These are phyloP conservation scores for Augochlora pura DNA, from an alignment of 1,140 invertebrate genomes.

Conservation along the genomic window DNA sequence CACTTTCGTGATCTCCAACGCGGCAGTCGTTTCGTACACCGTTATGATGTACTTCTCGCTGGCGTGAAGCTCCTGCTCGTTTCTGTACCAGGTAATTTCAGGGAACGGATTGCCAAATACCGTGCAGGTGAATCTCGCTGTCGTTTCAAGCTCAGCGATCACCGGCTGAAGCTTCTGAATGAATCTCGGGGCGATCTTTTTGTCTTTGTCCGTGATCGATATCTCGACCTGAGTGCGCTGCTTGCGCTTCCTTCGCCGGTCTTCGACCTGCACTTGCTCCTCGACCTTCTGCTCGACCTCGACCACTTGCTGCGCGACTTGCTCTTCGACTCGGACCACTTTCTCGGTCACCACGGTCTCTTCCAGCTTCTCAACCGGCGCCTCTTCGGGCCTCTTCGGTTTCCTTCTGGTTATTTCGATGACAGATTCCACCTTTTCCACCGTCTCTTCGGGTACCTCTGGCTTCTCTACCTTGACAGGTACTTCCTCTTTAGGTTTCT, in stretches of 20 bases:
- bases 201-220: constrained; percentile 75
- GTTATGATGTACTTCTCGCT: constrained; percentile 84
- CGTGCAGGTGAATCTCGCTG: constrained; percentile 84
- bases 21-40: constrained; percentile 82
- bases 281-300: constrained; percentile 20
- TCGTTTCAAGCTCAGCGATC: constrained; percentile 83
- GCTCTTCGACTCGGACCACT: not conserved
- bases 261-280: constrained; percentile 40
- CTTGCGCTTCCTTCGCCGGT: constrained; percentile 62
- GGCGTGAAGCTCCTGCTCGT: constrained; percentile 84
- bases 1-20: constrained; percentile 84
- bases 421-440: constrained; percentile 67
- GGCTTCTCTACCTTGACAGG: constrained; percentile 5
- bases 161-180: constrained; percentile 86
- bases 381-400: constrained; percentile 72
- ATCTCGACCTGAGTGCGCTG: constrained; percentile 82
- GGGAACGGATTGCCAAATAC: constrained; percentile 86
- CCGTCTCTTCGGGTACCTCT: constrained; percentile 18
- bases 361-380: constrained; percentile 29
- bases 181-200: constrained; percentile 85
- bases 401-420: constrained; percentile 48
- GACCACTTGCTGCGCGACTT: constrained; percentile 7
- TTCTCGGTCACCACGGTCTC: constrained; percentile 1
- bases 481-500: constrained; percentile 54
- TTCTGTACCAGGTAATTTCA: constrained; percentile 89